Conservation (phyloP, 2,888 invertebrate genomes). For the Acrobasis repandana region DNA sequence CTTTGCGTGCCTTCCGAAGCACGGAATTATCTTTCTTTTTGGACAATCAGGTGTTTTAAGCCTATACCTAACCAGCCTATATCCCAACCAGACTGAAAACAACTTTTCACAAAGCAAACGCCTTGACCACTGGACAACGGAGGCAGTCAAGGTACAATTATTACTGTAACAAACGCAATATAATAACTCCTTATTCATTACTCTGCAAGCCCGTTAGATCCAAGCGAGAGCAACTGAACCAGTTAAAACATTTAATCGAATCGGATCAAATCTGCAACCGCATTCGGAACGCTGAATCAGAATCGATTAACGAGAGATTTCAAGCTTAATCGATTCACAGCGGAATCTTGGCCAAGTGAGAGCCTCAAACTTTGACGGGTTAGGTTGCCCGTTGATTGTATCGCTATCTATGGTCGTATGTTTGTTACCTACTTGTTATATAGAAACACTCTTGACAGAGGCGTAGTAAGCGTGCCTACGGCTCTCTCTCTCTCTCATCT, state of each 20-base stretch:
- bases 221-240: background rate
- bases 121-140: too few relatives aligned
- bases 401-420: constrained; percentile 28
- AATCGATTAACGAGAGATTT: constrained; percentile 66
- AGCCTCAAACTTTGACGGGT: constrained; percentile 40
- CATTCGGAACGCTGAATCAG: constrained; percentile 60
- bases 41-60: too few relatives aligned
- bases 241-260: constrained; percentile 37
- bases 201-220: background rate
- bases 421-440: background rate
- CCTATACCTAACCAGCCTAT: too few relatives aligned
- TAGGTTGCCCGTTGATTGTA: constrained; percentile 53
- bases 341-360: constrained; percentile 38
- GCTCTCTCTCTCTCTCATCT: too few relatives aligned
- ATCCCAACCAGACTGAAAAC: too few relatives aligned
- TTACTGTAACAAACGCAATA: too few relatives aligned
- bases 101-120: too few relatives aligned
- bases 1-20: too few relatives aligned
- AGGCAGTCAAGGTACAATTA: too few relatives aligned
- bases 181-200: background rate
- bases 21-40: too few relatives aligned
- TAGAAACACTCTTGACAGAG: background rate
- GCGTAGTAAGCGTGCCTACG: too few relatives aligned
- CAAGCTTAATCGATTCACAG: constrained; percentile 56
- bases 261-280: constrained; percentile 48